phyloP scores from a whole-genome alignment of 2,113 vertebrate genomes.

The Crypturellus undulatus region DNA sequence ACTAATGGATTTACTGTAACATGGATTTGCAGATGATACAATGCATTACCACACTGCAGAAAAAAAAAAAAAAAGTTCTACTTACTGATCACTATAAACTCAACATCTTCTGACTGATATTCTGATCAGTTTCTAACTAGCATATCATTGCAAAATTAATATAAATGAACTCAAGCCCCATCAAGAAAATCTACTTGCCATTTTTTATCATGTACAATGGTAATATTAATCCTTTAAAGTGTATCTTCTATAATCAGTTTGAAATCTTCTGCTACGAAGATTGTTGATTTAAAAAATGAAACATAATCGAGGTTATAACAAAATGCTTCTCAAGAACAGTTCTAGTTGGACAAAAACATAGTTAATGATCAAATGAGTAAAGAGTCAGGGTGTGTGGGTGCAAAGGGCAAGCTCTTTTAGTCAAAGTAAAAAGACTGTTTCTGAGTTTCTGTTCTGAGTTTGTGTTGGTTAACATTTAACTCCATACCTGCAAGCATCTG shows the following conservation, averaged over 20 bases:
- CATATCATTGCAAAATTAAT: background rate
- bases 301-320: background rate
- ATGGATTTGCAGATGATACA: background rate
- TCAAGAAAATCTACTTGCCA: background rate
- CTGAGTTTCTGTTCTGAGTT: background rate
- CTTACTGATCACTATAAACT: background rate
- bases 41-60: background rate
- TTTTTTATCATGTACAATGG: background rate
- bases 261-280: background rate
- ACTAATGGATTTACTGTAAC: background rate
- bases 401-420: background rate
- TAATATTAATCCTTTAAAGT: background rate
- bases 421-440: background rate
- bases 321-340: background rate
- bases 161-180: background rate
- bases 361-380: background rate
- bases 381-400: background rate
- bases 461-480: background rate
- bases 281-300: background rate
- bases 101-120: background rate
- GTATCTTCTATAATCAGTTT: background rate
- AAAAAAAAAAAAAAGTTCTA: background rate
- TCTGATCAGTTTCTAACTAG: constrained; percentile 16
- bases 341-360: background rate
- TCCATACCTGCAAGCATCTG: background rate